These are phyloP conservation scores for Achroia grisella DNA, from an alignment of 1,140 invertebrate species.

Conservation along the genomic window DNA sequence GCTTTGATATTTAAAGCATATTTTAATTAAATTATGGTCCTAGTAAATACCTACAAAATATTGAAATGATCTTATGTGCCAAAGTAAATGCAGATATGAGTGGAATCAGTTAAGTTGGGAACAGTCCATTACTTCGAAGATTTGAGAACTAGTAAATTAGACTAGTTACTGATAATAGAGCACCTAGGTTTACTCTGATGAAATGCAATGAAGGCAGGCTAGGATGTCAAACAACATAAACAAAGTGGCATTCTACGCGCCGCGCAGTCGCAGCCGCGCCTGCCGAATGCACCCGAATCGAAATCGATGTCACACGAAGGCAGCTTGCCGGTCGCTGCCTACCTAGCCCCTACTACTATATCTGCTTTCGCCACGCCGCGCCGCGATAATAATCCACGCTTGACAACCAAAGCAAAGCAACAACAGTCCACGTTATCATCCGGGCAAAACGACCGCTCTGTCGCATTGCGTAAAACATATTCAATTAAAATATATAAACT, in stretches of 20 bases:
- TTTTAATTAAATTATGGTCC: too few relatives aligned
- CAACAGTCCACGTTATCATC: slow-evolving; percentile 29
- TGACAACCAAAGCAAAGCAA: slow-evolving; percentile 2
- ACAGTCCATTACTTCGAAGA: too few relatives aligned
- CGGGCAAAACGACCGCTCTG: slow-evolving; percentile 2
- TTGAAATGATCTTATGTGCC: too few relatives aligned
- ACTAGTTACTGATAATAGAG: too few relatives aligned
- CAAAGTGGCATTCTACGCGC: slow-evolving; percentile 17
- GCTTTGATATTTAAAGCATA: too few relatives aligned
- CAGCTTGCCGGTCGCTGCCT: slow-evolving; percentile 17
- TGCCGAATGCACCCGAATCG: slow-evolving; percentile 38
- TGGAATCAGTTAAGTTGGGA: too few relatives aligned
- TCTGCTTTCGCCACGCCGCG: slow-evolving; percentile 48
- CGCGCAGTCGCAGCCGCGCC: slow-evolving; percentile 21
- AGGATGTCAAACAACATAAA: slow-evolving; percentile 18
- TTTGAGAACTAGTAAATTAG: too few relatives aligned
- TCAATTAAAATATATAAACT: too few relatives aligned
- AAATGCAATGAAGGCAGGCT: too few relatives aligned
- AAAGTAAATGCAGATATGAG: too few relatives aligned
- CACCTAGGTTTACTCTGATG: too few relatives aligned
- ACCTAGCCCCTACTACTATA: slow-evolving; percentile 24
- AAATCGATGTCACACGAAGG: slow-evolving; percentile 58
- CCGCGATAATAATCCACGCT: not conserved
- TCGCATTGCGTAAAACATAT: slow-evolving; percentile 17
- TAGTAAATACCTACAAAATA: too few relatives aligned